Conservation (phyloP, 1,140 invertebrate species). For the Drosophila sproati region DNA sequence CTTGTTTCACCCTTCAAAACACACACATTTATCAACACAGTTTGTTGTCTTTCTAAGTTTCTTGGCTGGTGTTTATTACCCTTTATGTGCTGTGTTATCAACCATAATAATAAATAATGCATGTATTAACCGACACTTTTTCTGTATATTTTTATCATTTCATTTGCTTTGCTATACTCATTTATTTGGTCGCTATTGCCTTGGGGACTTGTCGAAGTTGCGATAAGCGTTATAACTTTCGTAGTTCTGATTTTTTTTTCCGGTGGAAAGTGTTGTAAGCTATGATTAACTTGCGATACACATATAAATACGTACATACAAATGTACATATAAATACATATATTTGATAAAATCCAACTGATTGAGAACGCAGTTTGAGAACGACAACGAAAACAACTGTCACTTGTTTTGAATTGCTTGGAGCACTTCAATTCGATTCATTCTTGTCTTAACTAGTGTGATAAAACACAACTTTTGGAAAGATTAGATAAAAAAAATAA, state of each 20-base stretch:
- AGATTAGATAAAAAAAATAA: conserved; percentile 40
- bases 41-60: neutral
- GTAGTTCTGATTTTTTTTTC: neutral
- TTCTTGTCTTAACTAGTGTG: conserved; percentile 12
- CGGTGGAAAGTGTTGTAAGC: neutral
- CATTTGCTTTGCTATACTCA: conserved; percentile 32
- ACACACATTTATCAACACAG: neutral
- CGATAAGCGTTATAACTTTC: conserved; percentile 51
- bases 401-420: conserved; percentile 25
- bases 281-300: conserved; percentile 39
- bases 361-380: conserved; percentile 13
- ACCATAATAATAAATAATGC: conserved; percentile 11
- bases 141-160: conserved; percentile 41
- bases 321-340: neutral
- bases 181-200: conserved; percentile 31
- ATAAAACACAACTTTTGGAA: conserved; percentile 5
- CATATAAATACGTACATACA: neutral
- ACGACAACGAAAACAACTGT: conserved; percentile 24
- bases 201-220: conserved; percentile 27
- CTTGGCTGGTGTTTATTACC: conserved; percentile 4
- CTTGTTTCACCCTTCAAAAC: neutral
- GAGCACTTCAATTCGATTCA: conserved; percentile 5
- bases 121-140: conserved; percentile 33
- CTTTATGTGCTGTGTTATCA: conserved; percentile 16
- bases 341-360: conserved; percentile 17